Conservation (phyloP, 2,113 vertebrate species). For the Nipponia nippon region DNA sequence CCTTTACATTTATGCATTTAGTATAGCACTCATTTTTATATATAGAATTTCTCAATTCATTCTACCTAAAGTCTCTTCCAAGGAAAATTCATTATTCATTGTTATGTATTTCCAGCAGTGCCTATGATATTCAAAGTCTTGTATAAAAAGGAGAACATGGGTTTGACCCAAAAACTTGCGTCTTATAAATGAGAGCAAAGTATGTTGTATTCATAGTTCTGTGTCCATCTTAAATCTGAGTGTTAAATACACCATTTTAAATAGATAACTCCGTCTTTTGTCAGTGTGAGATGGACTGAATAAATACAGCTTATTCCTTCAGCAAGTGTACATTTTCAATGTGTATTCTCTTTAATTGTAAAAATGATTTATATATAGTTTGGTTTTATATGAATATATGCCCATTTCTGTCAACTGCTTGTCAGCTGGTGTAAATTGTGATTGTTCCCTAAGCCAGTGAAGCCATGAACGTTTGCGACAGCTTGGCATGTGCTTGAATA, state of each 20-base stretch:
- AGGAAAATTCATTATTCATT: not conserved
- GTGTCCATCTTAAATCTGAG: not conserved
- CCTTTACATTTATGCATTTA: not conserved
- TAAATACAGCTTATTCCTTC: not conserved
- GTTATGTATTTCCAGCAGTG: not conserved
- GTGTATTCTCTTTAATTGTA: not conserved
- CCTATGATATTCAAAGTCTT: not conserved
- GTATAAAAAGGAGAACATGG: not conserved
- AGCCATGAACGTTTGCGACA: not conserved
- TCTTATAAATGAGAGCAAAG: not conserved
- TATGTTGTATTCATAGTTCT: not conserved
- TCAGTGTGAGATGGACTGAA: not conserved
- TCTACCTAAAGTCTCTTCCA: not conserved
- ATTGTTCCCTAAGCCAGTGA: not conserved
- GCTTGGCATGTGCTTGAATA: not conserved
- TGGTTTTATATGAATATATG: not conserved
- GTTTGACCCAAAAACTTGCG: not conserved
- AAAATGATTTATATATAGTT: not conserved
- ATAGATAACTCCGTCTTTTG: not conserved
- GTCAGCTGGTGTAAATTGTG: not conserved
- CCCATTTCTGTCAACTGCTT: not conserved
- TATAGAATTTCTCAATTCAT: not conserved
- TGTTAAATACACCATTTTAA: not conserved
- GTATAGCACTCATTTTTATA: not conserved
- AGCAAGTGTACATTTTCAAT: not conserved